Evolutionary conservation across 2,888 invertebrate genomes (phyloP), one percentile per base, ranked within the genome.

Genomic region (Poecilobothrus nobilitatus): DNA sequence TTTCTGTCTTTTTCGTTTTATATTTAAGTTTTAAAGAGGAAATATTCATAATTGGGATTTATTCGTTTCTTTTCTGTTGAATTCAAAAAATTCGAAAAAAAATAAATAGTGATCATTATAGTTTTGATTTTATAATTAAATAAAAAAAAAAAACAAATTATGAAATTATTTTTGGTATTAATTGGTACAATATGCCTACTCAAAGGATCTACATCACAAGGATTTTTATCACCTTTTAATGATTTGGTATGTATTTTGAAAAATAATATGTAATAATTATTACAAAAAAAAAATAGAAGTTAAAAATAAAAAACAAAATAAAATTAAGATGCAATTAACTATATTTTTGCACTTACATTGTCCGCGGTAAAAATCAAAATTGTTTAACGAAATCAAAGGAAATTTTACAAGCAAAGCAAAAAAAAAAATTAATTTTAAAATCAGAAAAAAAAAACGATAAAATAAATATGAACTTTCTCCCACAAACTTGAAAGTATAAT

Each of bases 181-280:
- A 33, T 70, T 21, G 70, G 71, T 65, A 69, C 70, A 34, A 68
- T 63, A 64, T 71, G 71, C 69, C 68, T 71, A 21, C 33, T 71
- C 2, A 66, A 65, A 37, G 21, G 53, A 53, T 61, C 44, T 33
- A 15, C 41, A 63, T 44, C 70, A 37, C 70, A 70, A 68, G 70
- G 70, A 70, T 70, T 70, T 70, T 62, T 65, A 22, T 63, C 67
- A 27, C 66, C 68, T n/a, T 27, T 63, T n/a, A 62, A 61, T 63
- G 37, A 67, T 41, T 20, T 41, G 63, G 67, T 67, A 63, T 63
- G 67, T 67, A 53, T 66, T 20, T 8, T 62, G 2, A 62, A 8
- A n/a, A n/a, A n/a, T 41, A 18, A 53, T 53, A 53, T 53, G 9
- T 53, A 44, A 53, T 12, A 53, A 44, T 53, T 18, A 18, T 53